Evolutionary conservation across 2,797 vertebrate genomes (phyloP).

Genomic region (Brachymystax lenok): DNA sequence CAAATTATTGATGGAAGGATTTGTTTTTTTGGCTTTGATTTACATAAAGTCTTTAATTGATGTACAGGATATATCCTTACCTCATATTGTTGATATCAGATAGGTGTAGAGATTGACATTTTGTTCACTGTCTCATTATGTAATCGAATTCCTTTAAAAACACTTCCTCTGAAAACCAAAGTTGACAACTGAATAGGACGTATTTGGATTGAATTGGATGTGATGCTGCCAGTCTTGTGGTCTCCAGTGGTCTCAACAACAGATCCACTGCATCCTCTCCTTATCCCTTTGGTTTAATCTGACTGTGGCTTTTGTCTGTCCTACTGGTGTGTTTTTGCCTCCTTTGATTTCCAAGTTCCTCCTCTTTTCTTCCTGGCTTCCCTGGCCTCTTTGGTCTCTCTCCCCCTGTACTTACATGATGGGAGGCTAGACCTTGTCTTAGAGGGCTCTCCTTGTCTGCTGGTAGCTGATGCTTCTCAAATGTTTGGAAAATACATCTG

Average conservation of each 20-base stretch:
- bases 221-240: background rate
- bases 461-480: slow-evolving; percentile 26
- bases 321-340: slow-evolving; percentile 55
- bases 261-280: slow-evolving; percentile 31
- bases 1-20: background rate
- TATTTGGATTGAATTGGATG: background rate
- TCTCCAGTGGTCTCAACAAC: slow-evolving; percentile 35
- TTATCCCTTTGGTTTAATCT: slow-evolving; percentile 37
- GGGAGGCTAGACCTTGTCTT: slow-evolving; percentile 15
- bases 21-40: background rate
- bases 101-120: background rate
- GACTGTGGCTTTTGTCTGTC: slow-evolving; percentile 23
- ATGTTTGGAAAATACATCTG: slow-evolving; percentile 61
- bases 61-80: background rate
- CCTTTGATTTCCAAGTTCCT: slow-evolving; percentile 69
- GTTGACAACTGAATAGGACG: too few relatives aligned
- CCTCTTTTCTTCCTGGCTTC: slow-evolving; percentile 47
- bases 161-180: background rate
- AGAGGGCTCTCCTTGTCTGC: slow-evolving; percentile 17
- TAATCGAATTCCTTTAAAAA: background rate
- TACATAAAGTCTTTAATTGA: background rate
- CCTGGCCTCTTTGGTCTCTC: slow-evolving; percentile 15
- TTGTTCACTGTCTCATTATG: background rate
- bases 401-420: slow-evolving; percentile 15
- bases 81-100: background rate